These are phyloP conservation scores for Buathra laborator DNA, from an alignment of 2,888 invertebrate species.

Conservation along the genomic window DNA sequence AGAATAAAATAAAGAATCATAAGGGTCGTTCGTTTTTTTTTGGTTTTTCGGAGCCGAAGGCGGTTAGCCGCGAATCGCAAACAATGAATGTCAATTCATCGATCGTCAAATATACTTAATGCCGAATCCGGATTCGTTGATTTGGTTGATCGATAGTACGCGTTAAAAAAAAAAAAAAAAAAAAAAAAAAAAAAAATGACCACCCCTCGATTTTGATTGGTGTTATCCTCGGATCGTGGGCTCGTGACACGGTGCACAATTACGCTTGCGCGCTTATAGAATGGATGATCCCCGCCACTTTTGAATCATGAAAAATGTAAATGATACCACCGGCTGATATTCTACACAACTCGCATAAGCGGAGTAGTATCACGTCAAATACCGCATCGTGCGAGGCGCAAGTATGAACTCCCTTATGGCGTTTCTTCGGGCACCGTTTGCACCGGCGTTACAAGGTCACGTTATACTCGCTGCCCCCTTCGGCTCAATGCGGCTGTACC, in stretches of 20 bases:
- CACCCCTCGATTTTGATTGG: too few relatives aligned
- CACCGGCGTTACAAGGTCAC: conserved; percentile 67
- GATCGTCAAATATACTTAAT: too few relatives aligned
- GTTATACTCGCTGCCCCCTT: conserved; percentile 64
- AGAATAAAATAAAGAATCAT: background rate
- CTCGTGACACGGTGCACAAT: too few relatives aligned
- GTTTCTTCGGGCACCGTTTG: conserved; percentile 54
- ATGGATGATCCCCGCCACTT: background rate
- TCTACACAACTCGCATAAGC: background rate
- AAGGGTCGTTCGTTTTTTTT: background rate
- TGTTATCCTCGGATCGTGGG: too few relatives aligned
- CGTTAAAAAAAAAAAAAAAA: too few relatives aligned
- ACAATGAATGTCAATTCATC: too few relatives aligned
- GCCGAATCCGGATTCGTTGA: too few relatives aligned
- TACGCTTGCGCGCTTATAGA: background rate
- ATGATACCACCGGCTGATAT: conserved; percentile 24
- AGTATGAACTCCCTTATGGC: conserved; percentile 41
- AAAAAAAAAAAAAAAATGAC: too few relatives aligned
- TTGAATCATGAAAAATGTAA: conserved; percentile 47
- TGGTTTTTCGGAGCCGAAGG: too few relatives aligned
- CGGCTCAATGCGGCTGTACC: conserved; percentile 60
- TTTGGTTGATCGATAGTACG: too few relatives aligned
- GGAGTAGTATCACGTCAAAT: background rate
- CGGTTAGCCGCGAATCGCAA: too few relatives aligned
- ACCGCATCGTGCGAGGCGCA: conserved; percentile 1